Percentiles rank a stretch among this genome's conserved stretches.
Conservation (phyloP, 2,888 invertebrate species). For the Morpho helenor region DNA sequence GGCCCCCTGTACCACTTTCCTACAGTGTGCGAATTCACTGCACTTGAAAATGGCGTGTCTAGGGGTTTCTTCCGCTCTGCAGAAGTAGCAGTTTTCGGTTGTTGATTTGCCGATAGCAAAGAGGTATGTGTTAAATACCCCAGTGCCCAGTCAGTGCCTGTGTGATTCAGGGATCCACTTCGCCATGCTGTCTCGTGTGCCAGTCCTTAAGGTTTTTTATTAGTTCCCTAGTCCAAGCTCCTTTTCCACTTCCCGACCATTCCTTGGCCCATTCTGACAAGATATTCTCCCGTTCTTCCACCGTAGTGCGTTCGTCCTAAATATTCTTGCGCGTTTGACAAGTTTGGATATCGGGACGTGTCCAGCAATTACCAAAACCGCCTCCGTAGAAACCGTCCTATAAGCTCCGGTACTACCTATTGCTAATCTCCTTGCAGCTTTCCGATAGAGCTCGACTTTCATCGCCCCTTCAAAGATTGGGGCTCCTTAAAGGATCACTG, state of each 20-base stretch:
- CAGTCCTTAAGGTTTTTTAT: neutral
- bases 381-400: neutral
- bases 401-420: neutral
- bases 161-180: neutral
- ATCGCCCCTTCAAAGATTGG: neutral
- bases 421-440: neutral
- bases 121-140: neutral
- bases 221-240: neutral
- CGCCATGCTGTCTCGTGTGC: too few relatives aligned
- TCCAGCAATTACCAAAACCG: neutral
- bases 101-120: too few relatives aligned
- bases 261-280: neutral
- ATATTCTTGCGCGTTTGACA: neutral
- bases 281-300: too few relatives aligned
- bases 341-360: neutral
- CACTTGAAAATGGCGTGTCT: too few relatives aligned
- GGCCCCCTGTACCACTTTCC: too few relatives aligned
- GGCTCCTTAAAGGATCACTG: neutral
- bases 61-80: too few relatives aligned
- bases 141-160: neutral
- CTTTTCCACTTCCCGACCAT: neutral
- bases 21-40: too few relatives aligned
- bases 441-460: neutral
- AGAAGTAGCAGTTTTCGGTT: too few relatives aligned
- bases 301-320: neutral